A percentile compares a stretch with the other conserved stretches of the same genome.
Conservation (phyloP, 2,113 vertebrate species). For the Corapipo altera region DNA sequence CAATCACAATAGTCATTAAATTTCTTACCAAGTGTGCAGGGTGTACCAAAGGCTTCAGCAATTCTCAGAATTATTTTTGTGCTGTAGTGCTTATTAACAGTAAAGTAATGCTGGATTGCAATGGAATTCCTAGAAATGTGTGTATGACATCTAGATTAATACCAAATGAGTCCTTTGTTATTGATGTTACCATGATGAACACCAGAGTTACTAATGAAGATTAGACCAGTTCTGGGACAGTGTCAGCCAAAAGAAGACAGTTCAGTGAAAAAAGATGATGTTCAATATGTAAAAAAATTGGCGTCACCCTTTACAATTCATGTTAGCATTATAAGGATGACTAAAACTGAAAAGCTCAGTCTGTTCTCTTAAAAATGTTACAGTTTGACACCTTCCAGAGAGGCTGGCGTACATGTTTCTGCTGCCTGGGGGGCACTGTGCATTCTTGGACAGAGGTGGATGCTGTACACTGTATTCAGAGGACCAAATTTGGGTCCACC, state of each 20-base stretch:
- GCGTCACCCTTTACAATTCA: background rate
- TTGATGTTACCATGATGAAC: background rate
- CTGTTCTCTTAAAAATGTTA: background rate
- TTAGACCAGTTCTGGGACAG: background rate
- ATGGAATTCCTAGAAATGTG: background rate
- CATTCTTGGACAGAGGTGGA: background rate
- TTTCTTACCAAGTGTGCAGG: background rate
- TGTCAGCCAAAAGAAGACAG: background rate
- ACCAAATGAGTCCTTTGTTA: background rate
- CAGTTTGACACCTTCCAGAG: background rate
- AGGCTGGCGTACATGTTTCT: background rate
- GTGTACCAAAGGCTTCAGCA: background rate
- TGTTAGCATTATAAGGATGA: background rate
- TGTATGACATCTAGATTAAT: slow-evolving; percentile 13
- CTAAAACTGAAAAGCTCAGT: background rate
- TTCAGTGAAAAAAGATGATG: background rate
- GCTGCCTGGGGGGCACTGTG: background rate
- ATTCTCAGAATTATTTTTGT: slow-evolving; percentile 24
- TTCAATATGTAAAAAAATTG: background rate
- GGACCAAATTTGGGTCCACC: background rate
- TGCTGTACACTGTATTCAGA: background rate
- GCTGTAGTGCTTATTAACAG: background rate
- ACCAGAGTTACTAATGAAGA: slow-evolving; percentile 14
- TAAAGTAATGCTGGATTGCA: slow-evolving; percentile 9
- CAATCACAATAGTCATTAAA: background rate